Evolutionary conservation across 2,888 invertebrate genomes (phyloP).

Genomic region (Venustoraphidia nigricollis): DNA sequence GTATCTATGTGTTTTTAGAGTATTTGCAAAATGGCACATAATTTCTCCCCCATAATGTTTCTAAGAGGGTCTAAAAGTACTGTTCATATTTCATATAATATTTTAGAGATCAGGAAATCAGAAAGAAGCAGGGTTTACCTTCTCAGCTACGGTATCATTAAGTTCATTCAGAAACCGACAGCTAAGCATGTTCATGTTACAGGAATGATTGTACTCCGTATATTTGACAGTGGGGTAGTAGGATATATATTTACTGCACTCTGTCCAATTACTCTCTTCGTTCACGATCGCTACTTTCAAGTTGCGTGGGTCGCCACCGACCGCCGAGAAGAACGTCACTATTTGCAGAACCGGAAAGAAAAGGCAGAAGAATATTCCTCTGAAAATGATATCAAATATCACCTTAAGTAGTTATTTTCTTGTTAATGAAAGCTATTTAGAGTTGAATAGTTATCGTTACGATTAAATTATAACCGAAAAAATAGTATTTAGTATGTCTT

Average conservation of each 20-base stretch:
- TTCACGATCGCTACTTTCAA: constrained; percentile 66
- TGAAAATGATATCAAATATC: constrained; percentile 25
- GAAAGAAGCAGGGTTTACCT: constrained; percentile 20
- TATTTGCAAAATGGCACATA: no score
- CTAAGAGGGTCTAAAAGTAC: no score
- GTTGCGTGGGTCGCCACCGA: constrained; percentile 60
- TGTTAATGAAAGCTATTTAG: no score
- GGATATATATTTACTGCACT: constrained; percentile 18
- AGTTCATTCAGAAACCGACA: constrained; percentile 45
- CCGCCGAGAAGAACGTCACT: constrained; percentile 61
- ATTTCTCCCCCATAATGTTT: no score
- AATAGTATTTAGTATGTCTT: no score
- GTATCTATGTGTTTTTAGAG: no score
- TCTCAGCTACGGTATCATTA: constrained; percentile 36
- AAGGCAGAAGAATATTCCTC: constrained; percentile 66
- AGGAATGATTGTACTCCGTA: constrained; percentile 23
- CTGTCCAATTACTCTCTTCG: constrained; percentile 38
- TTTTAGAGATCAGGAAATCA: no score
- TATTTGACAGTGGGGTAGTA: constrained; percentile 24
- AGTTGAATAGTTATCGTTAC: no score
- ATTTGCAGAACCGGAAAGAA: constrained; percentile 70
- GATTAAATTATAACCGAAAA: no score
- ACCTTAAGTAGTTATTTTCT: no score
- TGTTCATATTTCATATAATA: no score
- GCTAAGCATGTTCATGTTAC: constrained; percentile 38